Conservation (phyloP, 1,140 invertebrate species). For the Drosophila funebris region DNA sequence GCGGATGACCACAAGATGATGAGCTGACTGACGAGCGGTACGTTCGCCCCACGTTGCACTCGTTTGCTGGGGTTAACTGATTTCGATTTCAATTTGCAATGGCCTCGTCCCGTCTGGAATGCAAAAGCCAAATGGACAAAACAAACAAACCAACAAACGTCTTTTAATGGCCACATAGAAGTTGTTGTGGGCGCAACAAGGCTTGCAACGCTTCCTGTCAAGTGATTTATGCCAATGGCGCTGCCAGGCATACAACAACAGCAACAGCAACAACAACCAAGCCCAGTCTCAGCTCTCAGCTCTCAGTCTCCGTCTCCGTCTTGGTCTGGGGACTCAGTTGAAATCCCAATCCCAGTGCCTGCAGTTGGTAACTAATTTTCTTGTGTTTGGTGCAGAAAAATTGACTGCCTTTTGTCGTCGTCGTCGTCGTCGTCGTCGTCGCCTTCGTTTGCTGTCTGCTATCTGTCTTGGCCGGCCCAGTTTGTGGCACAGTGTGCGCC, state of each 20-base stretch:
- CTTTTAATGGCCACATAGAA: slow-evolving; percentile 80
- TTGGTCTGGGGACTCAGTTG: slow-evolving; percentile 3
- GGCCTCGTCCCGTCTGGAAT: slow-evolving; percentile 61
- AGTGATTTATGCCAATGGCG: slow-evolving; percentile 79
- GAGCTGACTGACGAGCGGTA: slow-evolving; percentile 39
- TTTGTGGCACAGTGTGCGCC: slow-evolving; percentile 40
- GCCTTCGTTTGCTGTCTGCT: slow-evolving; percentile 15
- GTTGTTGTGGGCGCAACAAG: slow-evolving; percentile 78
- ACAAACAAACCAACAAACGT: slow-evolving; percentile 68
- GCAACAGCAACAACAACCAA: slow-evolving; percentile 4
- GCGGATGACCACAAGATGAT: slow-evolving; percentile 39
- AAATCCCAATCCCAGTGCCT: slow-evolving; percentile 19
- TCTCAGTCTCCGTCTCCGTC: slow-evolving; percentile 7
- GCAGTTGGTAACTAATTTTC: slow-evolving; percentile 71
- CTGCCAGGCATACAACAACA: slow-evolving; percentile 48
- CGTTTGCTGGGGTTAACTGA: slow-evolving; percentile 54
- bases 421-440: slow-evolving; percentile 22
- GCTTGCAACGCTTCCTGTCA: slow-evolving; percentile 80
- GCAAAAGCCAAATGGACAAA: slow-evolving; percentile 39
- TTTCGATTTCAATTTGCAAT: slow-evolving; percentile 82
- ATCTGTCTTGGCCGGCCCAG: slow-evolving; percentile 49
- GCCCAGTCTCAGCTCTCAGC: slow-evolving; percentile 25
- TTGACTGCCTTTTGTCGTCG: slow-evolving; percentile 71
- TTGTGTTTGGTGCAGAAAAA: slow-evolving; percentile 77
- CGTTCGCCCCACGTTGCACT: slow-evolving; percentile 10